Conservation (phyloP, 1,140 invertebrate species). For the Drosophila asahinai region DNA sequence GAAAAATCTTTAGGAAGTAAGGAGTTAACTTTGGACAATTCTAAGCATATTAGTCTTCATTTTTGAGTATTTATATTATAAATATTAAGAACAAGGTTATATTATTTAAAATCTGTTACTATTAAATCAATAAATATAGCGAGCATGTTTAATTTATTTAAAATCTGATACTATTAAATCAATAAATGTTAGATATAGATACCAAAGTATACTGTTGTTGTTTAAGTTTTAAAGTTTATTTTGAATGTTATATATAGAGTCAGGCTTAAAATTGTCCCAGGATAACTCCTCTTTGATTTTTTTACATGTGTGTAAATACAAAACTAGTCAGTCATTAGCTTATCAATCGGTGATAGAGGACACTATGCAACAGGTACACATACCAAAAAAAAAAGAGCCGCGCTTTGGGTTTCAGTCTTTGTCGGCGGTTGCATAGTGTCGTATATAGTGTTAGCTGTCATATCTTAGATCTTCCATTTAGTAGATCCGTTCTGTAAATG, state of each 20-base stretch:
- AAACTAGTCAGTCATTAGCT: conserved; percentile 47
- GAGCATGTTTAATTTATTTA: too few species aligned
- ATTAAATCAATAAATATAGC: not conserved
- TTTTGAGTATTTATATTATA: not conserved
- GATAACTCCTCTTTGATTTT: not conserved
- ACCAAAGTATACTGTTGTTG: too few species aligned
- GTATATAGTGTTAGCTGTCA: conserved; percentile 58
- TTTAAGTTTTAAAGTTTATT: too few species aligned
- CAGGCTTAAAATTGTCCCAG: not conserved
- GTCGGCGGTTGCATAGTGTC: conserved; percentile 29
- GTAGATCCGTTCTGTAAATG: conserved; percentile 50
- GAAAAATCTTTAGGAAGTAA: too few species aligned
- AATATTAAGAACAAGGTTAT: too few species aligned
- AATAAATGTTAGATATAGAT: too few species aligned
- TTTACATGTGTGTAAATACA: conserved; percentile 17
- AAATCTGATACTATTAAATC: too few species aligned
- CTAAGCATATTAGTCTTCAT: not conserved
- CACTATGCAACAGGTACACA: conserved; percentile 36
- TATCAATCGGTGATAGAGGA: conserved; percentile 56
- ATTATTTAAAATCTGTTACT: not conserved
- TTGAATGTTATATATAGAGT: too few species aligned
- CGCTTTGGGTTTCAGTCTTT: not conserved
- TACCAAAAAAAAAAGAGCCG: not conserved
- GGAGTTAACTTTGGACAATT: not conserved
- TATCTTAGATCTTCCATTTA: conserved; percentile 79